phyloP scores from a whole-genome alignment of 1,140 invertebrate genomes.

The Drosophila azteca region DNA sequence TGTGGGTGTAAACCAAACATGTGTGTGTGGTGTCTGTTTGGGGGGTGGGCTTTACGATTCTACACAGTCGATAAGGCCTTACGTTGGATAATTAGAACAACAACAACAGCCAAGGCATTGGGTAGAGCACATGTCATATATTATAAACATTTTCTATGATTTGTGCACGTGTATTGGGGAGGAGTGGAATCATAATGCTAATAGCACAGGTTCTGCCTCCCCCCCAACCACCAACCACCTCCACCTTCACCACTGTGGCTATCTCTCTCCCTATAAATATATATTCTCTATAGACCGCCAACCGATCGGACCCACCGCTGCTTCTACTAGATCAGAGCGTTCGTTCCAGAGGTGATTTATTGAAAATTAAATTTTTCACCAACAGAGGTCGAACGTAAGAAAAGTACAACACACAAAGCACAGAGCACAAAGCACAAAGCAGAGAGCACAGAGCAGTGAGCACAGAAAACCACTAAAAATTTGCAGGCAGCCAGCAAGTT shows the following conservation, averaged over 20 bases:
- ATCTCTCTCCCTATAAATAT: not conserved
- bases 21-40: conserved; percentile 14
- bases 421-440: no score
- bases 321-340: conserved; percentile 58
- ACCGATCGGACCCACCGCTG: conserved; percentile 46
- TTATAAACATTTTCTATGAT: conserved; percentile 47
- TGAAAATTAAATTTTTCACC: conserved; percentile 75
- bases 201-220: not conserved
- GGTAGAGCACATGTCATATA: conserved; percentile 39
- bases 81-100: conserved; percentile 59
- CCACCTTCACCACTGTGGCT: no score
- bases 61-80: conserved; percentile 1
- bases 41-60: conserved; percentile 29
- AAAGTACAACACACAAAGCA: conserved; percentile 30
- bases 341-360: conserved; percentile 57
- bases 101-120: conserved; percentile 25
- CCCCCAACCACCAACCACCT: no score
- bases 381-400: conserved; percentile 55
- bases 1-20: conserved; percentile 58
- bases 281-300: conserved; percentile 13
- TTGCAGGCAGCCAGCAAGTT: conserved; percentile 70
- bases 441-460: not conserved
- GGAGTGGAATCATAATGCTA: conserved; percentile 23
- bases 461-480: conserved; percentile 31
- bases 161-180: conserved; percentile 21